Base-by-base conservation (phyloP, 2,888 invertebrate genomes). In the Polymixis flavicincta region DNA sequence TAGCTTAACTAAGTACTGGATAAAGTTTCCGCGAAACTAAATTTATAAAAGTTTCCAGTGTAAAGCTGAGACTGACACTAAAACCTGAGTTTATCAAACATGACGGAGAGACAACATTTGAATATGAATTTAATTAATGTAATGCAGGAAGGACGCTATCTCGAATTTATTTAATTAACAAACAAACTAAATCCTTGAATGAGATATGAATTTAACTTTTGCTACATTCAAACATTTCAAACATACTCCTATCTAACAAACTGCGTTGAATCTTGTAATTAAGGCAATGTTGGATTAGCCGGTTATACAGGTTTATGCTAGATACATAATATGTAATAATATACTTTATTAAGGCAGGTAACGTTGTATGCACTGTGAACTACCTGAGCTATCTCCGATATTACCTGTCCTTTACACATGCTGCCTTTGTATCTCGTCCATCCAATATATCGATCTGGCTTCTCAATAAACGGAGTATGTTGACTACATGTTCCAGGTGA, bases 391-490 rank as follows among this genome's bases (percentile, higher is more conserved):
- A 75, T 48, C 63, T 76, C 54, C 25, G 48, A 64, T 69, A 69
- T 76, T 64, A 57, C 76, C 76, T 69, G 69, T 63, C 78, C 52
- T 64, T 79, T 69, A 81, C 63, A 81, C 65, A 50, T 54, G 79
- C 55, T 48, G 63, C 57, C 69, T 76, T 75, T 79, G 82, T 79
- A 76, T 81, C 82, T 76, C 63, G 57, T 75, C 52, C 76, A 59
- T 64, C n/a, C 61, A 81, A 79, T 76, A 57, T 76, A 71, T 71
- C 60, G 82, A 82, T 71, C 70, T 80, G 54, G 25, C 22, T 69
- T 69, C 76, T 77, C 66, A 77, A 82, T 76, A 71, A 70, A 82
- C 50, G 19, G 64, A 79, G 59, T 28, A 61, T 66, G 65, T 55
- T 61, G 73, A 45, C 77, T 76, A 65, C 32, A 32, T 68, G 48